Conservation (phyloP, 2,797 vertebrate species). For the Tenualosa thibaudeaui region DNA sequence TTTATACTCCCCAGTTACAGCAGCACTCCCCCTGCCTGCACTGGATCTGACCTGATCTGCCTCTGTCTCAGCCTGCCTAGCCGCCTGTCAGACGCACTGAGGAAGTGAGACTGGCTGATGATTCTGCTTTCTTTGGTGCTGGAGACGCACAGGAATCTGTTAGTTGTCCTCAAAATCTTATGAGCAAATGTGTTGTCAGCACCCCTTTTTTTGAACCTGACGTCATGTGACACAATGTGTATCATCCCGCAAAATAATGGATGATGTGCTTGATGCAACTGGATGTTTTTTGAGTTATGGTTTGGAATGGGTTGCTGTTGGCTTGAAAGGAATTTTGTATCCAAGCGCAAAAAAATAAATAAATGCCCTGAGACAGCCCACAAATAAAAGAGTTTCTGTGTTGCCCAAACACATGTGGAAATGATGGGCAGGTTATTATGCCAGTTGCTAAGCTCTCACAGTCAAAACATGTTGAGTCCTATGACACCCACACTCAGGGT, state of each 20-base stretch:
- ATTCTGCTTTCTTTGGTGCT: neutral
- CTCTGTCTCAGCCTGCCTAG: neutral
- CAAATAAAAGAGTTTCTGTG: neutral
- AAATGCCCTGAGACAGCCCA: neutral
- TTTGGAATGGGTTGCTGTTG: neutral
- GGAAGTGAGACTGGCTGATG: neutral
- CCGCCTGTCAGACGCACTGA: neutral
- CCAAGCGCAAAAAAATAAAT: neutral
- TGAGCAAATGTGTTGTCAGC: neutral
- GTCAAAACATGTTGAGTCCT: conserved; percentile 35
- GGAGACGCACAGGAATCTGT: neutral
- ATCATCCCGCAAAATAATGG: neutral
- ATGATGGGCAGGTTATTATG: conserved; percentile 19
- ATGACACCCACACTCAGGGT: neutral
- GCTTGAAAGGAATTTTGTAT: neutral
- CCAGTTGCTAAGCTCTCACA: conserved; percentile 37
- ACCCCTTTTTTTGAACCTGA: neutral
- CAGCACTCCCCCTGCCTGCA: neutral
- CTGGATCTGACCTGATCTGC: neutral
- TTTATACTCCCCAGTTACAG: neutral
- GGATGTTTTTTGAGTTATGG: neutral
- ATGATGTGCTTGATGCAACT: neutral
- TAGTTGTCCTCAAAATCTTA: neutral
- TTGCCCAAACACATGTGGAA: conserved; percentile 11
- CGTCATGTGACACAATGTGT: neutral